Percentiles rank a stretch among this genome's conserved stretches.
Evolutionary conservation across 2,113 vertebrate genomes (phyloP).

Genomic region (Cervus canadensis): DNA sequence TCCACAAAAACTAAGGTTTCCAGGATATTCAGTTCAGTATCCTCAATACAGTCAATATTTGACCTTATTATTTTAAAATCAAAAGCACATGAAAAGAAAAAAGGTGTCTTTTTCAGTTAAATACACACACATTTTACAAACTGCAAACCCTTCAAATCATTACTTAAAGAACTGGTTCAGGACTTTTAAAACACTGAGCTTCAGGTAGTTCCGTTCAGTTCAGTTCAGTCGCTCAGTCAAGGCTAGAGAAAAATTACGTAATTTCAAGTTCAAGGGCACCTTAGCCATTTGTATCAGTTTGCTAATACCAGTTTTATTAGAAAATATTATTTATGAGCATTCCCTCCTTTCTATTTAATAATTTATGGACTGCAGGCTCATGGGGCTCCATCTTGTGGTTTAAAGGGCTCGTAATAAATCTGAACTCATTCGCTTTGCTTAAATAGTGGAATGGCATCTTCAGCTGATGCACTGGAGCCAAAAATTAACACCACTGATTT

Average conservation of each 20-base stretch:
- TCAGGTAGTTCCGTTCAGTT: not conserved
- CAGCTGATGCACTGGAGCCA: slow-evolving; percentile 56
- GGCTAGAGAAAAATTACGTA: slow-evolving; percentile 40
- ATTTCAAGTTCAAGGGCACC: slow-evolving; percentile 76
- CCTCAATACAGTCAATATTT: not conserved
- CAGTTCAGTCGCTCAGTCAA: not conserved
- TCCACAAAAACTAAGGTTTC: not conserved
- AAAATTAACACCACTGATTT: slow-evolving; percentile 50
- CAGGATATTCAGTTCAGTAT: not conserved
- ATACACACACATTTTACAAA: slow-evolving; percentile 13
- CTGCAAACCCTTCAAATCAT: not conserved
- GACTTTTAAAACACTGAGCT: slow-evolving; percentile 25
- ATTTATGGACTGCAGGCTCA: slow-evolving; percentile 82
- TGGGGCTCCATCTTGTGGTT: slow-evolving; percentile 76
- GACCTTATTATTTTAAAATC: slow-evolving; percentile 27
- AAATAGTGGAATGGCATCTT: slow-evolving; percentile 39
- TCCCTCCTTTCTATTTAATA: slow-evolving; percentile 80
- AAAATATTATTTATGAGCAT: slow-evolving; percentile 83
- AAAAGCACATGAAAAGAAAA: not conserved
- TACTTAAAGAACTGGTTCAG: not conserved
- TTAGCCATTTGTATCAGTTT: slow-evolving; percentile 54
- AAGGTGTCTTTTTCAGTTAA: not conserved
- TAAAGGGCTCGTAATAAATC: slow-evolving; percentile 79
- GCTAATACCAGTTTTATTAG: slow-evolving; percentile 81
- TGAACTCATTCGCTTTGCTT: slow-evolving; percentile 73